A percentile compares a stretch with the other conserved stretches of the same genome.
phyloP scores from a whole-genome alignment of 2,888 invertebrate species.

The Andrena praecox region DNA sequence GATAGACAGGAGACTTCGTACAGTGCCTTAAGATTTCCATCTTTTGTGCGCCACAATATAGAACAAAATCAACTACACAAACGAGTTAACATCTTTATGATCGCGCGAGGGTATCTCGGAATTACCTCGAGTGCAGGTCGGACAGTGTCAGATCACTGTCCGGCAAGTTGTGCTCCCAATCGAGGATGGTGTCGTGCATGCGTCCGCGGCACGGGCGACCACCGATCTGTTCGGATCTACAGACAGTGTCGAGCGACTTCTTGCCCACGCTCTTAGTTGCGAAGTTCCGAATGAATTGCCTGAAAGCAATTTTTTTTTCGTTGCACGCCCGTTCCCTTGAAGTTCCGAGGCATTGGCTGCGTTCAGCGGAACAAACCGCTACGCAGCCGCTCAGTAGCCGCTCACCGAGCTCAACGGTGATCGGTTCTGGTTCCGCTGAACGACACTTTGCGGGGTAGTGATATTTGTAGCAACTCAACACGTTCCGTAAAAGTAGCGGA shows the following conservation, averaged over 20 bases:
- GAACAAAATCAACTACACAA: constrained; percentile 5
- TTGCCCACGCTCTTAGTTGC: constrained; percentile 93
- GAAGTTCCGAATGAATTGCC: constrained; percentile 92
- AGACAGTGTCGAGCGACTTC: constrained; percentile 89
- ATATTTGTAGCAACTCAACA: no score
- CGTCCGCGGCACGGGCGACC: constrained; percentile 94
- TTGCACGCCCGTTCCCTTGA: background rate
- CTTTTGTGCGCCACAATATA: background rate
- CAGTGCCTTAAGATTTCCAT: constrained; percentile 16
- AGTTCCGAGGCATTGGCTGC: no score
- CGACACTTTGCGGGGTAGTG: no score
- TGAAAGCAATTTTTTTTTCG: constrained; percentile 80
- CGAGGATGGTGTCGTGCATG: constrained; percentile 95
- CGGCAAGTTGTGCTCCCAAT: constrained; percentile 98
- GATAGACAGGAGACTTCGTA: background rate
- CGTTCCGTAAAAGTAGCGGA: no score
- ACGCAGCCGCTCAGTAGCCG: no score
- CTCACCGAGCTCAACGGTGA: no score
- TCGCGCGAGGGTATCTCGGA: background rate
- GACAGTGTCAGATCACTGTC: constrained; percentile 93
- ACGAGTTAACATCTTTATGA: background rate
- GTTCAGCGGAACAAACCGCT: no score
- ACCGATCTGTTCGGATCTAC: constrained; percentile 88
- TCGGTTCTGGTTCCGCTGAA: no score
- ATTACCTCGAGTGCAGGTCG: constrained; percentile 94